Percentiles rank a stretch among this genome's conserved stretches.
Evolutionary conservation across 2,113 vertebrate genomes (phyloP).

Genomic region (Zosterops lateralis): DNA sequence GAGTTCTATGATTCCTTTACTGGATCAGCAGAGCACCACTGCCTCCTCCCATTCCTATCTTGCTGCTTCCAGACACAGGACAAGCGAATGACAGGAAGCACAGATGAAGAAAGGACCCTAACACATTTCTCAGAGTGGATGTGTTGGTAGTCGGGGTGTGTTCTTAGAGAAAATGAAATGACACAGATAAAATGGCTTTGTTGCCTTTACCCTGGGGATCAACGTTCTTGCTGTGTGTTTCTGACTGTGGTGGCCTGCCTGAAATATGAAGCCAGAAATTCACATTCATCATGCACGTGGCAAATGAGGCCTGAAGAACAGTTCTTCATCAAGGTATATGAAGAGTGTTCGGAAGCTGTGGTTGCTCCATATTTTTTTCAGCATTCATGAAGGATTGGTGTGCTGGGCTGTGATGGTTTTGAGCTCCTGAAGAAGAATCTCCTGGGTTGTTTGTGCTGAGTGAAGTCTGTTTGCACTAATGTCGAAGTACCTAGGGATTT

Average conservation of each 20-base stretch:
- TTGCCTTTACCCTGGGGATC: neutral
- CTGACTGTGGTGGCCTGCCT: neutral
- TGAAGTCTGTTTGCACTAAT: neutral
- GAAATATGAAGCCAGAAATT: neutral
- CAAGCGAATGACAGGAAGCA: neutral
- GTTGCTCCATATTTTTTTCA: neutral
- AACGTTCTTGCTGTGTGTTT: neutral
- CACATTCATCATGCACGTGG: no score
- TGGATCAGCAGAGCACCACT: neutral
- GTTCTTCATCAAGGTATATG: neutral
- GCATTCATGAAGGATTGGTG: accelerated
- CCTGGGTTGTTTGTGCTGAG: neutral
- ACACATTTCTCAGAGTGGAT: neutral
- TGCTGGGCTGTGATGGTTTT: no score
- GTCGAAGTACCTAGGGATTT: no score
- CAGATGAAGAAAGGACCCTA: accelerated
- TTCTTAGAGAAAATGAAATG: neutral
- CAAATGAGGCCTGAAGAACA: neutral
- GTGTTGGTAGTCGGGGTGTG: accelerated
- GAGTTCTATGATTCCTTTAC: neutral
- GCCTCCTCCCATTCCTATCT: neutral
- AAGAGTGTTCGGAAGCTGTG: accelerated
- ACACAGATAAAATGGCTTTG: accelerated
- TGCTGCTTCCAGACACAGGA: neutral
- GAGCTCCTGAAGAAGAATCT: neutral